phyloP scores from a whole-genome alignment of 2,888 invertebrate species.

The Cenopis cana region DNA sequence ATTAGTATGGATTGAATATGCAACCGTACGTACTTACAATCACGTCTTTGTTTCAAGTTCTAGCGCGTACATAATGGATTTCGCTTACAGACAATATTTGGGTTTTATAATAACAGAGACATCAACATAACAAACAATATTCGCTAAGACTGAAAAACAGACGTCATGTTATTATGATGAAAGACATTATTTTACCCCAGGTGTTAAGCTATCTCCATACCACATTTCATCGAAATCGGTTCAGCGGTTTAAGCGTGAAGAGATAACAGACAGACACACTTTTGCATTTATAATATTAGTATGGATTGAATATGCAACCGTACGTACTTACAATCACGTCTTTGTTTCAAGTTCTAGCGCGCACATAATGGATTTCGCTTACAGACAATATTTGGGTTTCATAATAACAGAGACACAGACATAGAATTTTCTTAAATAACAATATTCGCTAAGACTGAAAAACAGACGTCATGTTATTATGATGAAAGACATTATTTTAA shows the following conservation, averaged over 20 bases:
- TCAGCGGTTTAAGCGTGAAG: too few species aligned
- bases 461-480: conserved; percentile 52
- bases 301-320: too few species aligned
- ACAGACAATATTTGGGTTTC: conserved; percentile 17
- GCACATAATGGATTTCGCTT: not conserved
- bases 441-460: conserved; percentile 44
- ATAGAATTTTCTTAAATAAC: conserved; percentile 40
- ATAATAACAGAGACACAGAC: conserved; percentile 14
- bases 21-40: too few species aligned
- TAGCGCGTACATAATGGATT: not conserved
- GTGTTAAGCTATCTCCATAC: too few species aligned
- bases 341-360: not conserved
- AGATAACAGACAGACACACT: too few species aligned
- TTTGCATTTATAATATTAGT: too few species aligned
- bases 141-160: conserved; percentile 47
- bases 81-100: conserved; percentile 13
- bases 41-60: not conserved
- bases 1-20: too few species aligned
- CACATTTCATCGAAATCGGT: too few species aligned
- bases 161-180: conserved; percentile 53
- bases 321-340: too few species aligned
- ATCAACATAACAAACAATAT: conserved; percentile 33
- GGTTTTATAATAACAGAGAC: conserved; percentile 12
- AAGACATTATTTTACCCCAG: conserved; percentile 52
- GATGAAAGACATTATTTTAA: conserved; percentile 53